phyloP scores from a whole-genome alignment of 2,797 vertebrate genomes.

The Fratercula arctica region DNA sequence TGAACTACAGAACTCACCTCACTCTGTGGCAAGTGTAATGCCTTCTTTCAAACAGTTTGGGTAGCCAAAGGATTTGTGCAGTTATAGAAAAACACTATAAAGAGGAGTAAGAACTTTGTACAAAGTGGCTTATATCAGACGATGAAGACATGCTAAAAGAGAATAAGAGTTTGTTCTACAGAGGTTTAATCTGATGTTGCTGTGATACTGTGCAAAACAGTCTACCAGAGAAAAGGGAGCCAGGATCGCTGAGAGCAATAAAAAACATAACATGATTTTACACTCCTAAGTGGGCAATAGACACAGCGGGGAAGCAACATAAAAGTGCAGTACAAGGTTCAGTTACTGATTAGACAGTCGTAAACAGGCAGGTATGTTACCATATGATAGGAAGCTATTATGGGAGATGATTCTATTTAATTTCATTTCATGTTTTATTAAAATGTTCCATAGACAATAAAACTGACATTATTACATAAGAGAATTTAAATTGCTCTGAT shows the following conservation, averaged over 20 bases:
- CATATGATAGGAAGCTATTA: slow-evolving; percentile 47
- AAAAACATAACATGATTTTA: slow-evolving; percentile 31
- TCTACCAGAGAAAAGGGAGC: not conserved
- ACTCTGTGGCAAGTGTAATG: not conserved
- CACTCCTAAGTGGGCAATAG: slow-evolving; percentile 24
- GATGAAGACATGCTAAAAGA: not conserved
- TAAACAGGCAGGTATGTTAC: slow-evolving; percentile 26
- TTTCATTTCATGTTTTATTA: slow-evolving; percentile 50
- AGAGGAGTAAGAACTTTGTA: not conserved
- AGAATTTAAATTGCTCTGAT: not conserved
- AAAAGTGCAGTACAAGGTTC: slow-evolving; percentile 9
- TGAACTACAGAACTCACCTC: not conserved
- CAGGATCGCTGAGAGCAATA: not conserved
- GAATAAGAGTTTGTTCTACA: not conserved
- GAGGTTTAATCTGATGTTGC: not conserved
- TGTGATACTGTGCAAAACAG: not conserved
- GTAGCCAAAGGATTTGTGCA: not conserved
- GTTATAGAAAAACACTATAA: not conserved
- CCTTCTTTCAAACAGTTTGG: not conserved
- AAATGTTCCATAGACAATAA: slow-evolving; percentile 8
- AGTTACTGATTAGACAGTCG: slow-evolving; percentile 40
- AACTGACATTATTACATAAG: not conserved
- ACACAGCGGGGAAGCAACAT: slow-evolving; percentile 10
- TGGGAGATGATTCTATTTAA: slow-evolving; percentile 39
- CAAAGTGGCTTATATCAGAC: not conserved